phyloP scores from a whole-genome alignment of 2,888 invertebrate genomes.

The Apamea epomidion region DNA sequence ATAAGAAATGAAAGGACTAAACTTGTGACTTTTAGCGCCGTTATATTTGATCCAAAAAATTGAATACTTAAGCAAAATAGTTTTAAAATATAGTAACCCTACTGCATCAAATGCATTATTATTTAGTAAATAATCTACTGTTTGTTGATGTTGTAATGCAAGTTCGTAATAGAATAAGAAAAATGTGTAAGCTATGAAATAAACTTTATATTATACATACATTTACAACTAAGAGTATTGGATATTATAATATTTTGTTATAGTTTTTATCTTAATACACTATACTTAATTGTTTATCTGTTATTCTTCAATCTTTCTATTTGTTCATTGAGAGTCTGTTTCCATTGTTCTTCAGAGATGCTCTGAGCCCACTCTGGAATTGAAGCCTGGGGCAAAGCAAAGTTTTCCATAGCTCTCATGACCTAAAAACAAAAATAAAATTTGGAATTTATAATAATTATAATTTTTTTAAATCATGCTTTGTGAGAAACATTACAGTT shows the following conservation, averaged over 20 bases:
- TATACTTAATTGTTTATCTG: constrained; percentile 69
- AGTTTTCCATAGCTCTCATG: constrained; percentile 93
- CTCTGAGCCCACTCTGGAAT: constrained; percentile 94
- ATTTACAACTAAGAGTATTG: constrained; percentile 38
- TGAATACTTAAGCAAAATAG: constrained; percentile 31
- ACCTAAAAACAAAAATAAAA: constrained; percentile 84
- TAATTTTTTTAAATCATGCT: neutral
- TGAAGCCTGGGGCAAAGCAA: constrained; percentile 91
- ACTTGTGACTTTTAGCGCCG: constrained; percentile 93
- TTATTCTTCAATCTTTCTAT: constrained; percentile 86
- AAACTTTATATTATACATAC: constrained; percentile 35
- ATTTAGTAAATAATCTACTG: neutral
- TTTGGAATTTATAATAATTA: neutral
- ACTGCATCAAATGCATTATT: neutral
- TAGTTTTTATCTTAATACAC: constrained; percentile 35
- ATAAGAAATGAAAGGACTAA: constrained; percentile 92
- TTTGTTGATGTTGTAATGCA: neutral
- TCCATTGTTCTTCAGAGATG: constrained; percentile 93
- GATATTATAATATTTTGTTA: constrained; percentile 23
- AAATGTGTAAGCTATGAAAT: constrained; percentile 26
- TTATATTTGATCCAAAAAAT: constrained; percentile 90
- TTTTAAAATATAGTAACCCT: neutral
- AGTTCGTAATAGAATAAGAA: constrained; percentile 22
- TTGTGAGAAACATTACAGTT: neutral
- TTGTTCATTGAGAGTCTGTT: constrained; percentile 91